Evolutionary conservation across 2,113 vertebrate species (phyloP).

Genomic region (Rousettus leschenaultii): DNA sequence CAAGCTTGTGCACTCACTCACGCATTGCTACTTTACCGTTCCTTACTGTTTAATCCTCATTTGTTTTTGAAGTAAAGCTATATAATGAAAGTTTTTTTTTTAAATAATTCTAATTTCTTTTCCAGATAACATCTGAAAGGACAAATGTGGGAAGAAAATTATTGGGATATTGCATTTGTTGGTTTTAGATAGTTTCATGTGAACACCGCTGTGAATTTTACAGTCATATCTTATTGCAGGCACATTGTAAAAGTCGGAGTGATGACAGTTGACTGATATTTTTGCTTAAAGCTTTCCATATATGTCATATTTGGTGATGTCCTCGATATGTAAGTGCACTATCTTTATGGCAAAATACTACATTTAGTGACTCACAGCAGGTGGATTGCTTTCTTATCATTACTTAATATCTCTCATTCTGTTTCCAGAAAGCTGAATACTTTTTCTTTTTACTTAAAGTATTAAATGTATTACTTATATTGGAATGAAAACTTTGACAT

Average conservation of each 20-base stretch:
- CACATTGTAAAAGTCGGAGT: slow-evolving; percentile 58
- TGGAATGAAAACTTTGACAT: not conserved
- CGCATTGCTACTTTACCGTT: slow-evolving; percentile 25
- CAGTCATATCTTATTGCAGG: slow-evolving; percentile 51
- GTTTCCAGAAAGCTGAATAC: not conserved
- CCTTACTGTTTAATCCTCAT: slow-evolving; percentile 56
- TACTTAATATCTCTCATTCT: slow-evolving; percentile 9
- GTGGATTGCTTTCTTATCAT: slow-evolving; percentile 39
- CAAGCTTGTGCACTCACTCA: not conserved
- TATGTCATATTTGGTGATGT: slow-evolving; percentile 67
- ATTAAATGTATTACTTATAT: slow-evolving; percentile 24
- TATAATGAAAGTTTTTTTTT: slow-evolving; percentile 60
- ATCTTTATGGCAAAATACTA: slow-evolving; percentile 48
- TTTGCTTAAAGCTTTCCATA: slow-evolving; percentile 50
- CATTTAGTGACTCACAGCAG: slow-evolving; percentile 9
- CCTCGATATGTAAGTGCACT: slow-evolving; percentile 54
- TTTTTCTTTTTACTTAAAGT: not conserved
- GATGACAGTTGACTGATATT: slow-evolving; percentile 11
- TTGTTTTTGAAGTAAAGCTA: slow-evolving; percentile 60
- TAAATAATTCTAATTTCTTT: slow-evolving; percentile 55
- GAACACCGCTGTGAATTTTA: slow-evolving; percentile 54
- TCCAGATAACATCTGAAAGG: slow-evolving; percentile 61
- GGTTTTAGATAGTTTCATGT: slow-evolving; percentile 26
- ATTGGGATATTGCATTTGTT: slow-evolving; percentile 32
- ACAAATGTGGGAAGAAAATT: not conserved